Conservation (phyloP, 2,113 vertebrate genomes). For the Barnardius zonarius region DNA sequence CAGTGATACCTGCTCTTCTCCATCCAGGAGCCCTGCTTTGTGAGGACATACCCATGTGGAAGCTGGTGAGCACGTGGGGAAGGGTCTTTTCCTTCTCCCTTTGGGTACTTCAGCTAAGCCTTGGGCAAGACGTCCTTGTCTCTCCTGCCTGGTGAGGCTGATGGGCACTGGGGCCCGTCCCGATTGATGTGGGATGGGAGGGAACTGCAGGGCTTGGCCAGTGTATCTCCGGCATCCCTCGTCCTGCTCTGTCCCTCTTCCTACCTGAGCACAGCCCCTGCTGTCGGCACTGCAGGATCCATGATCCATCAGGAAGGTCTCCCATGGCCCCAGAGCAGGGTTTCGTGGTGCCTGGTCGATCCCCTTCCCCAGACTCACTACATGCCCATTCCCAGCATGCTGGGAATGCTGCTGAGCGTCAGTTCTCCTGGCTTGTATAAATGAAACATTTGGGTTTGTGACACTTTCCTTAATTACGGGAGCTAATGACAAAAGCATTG, state of each 20-base stretch:
- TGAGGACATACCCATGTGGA: accelerated
- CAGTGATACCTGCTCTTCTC: accelerated
- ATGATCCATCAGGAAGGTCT: background rate
- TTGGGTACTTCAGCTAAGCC: background rate
- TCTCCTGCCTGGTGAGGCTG: background rate
- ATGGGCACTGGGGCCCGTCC: background rate
- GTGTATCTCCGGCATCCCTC: background rate
- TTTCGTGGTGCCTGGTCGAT: accelerated
- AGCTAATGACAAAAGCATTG: slow-evolving; percentile 67
- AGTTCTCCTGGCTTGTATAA: background rate
- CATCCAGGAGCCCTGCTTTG: accelerated
- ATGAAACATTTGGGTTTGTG: slow-evolving; percentile 57
- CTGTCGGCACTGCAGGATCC: background rate
- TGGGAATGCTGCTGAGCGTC: background rate
- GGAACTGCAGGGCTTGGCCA: accelerated
- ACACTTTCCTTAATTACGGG: slow-evolving; percentile 63
- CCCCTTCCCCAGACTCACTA: background rate
- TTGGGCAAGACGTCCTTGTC: accelerated
- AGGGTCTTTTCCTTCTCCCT: background rate
- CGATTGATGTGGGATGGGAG: accelerated
- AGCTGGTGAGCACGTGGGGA: accelerated
- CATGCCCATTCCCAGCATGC: accelerated
- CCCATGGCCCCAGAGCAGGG: accelerated
- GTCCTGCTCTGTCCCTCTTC: background rate
- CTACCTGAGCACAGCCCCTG: background rate